These are phyloP conservation scores for Misgurnus anguillicaudatus DNA, from an alignment of 2,113 vertebrate genomes.

Conservation along the genomic window DNA sequence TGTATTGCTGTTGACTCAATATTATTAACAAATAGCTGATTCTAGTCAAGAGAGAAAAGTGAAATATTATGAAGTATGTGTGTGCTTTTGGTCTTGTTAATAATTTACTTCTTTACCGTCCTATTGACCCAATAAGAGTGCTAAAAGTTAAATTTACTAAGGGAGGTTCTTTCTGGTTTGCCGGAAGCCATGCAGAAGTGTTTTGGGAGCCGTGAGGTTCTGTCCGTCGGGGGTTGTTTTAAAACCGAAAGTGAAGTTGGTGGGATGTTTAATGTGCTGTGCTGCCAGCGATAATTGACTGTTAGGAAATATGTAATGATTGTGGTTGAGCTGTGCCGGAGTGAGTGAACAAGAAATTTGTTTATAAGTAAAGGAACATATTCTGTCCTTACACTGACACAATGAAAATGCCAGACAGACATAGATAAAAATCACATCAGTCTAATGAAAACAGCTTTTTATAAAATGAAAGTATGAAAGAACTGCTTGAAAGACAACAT, in stretches of 20 bases:
- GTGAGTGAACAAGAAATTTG: neutral
- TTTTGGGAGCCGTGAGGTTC: constrained; percentile 3
- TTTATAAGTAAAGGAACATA: neutral
- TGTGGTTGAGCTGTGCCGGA: neutral
- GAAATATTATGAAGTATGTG: too few species aligned
- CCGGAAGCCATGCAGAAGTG: neutral
- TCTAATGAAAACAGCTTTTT: too few species aligned
- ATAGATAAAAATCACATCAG: too few species aligned
- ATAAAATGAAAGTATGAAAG: too few species aligned
- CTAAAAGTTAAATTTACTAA: constrained; percentile 6
- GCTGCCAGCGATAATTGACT: neutral
- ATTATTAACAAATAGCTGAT: too few species aligned
- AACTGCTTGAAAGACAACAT: too few species aligned
- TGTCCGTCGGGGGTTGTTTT: neutral
- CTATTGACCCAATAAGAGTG: neutral
- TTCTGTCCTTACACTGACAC: neutral
- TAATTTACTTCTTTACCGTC: neutral
- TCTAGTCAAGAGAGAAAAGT: too few species aligned
- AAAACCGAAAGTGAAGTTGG: neutral
- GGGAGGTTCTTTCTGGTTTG: neutral
- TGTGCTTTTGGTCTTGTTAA: constrained; percentile 10
- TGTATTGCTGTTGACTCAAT: too few species aligned
- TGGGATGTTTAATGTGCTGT: neutral
- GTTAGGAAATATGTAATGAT: neutral
- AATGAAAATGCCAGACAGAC: too few species aligned